Conservation (phyloP, 2,888 invertebrate species). For the Acleris cristana region DNA sequence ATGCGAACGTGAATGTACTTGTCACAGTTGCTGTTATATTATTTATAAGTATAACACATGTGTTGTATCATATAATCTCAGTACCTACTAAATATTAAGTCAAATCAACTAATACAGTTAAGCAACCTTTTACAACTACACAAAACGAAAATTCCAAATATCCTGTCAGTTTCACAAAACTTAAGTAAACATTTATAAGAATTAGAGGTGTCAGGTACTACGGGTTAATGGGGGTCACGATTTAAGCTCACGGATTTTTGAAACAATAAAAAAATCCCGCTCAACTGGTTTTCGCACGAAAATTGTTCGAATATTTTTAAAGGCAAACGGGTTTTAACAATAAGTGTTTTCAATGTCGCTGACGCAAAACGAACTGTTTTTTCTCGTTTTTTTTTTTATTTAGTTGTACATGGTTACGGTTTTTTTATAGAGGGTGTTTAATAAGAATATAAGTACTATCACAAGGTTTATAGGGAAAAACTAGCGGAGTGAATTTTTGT, state of each 20-base stretch:
- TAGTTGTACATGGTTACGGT: neutral
- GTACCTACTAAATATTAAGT: conserved; percentile 6
- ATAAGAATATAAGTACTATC: too few relatives aligned
- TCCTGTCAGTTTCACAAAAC: conserved; percentile 1
- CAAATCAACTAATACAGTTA: neutral
- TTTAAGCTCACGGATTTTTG: conserved; percentile 31
- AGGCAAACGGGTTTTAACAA: conserved; percentile 37
- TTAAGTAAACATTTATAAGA: conserved; percentile 28
- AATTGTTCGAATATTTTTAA: conserved; percentile 38
- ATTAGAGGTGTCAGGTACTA: conserved; percentile 26
- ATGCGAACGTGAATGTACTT: too few relatives aligned
- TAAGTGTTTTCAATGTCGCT: conserved; percentile 36
- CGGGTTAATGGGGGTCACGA: conserved; percentile 36
- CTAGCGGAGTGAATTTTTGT: too few relatives aligned
- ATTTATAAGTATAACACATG: too few relatives aligned
- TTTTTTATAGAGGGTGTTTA: neutral
- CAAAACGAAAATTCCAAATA: neutral
- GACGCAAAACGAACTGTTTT: conserved; percentile 30
- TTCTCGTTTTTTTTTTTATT: conserved; percentile 13
- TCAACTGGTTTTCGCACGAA: conserved; percentile 31
- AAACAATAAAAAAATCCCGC: conserved; percentile 33
- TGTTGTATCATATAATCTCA: too few relatives aligned
- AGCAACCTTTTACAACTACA: neutral
- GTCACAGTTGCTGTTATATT: too few relatives aligned
- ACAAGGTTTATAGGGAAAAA: too few relatives aligned